These are phyloP conservation scores for Oryctes rhinoceros DNA, from an alignment of 1,140 invertebrate genomes.

Conservation along the genomic window DNA sequence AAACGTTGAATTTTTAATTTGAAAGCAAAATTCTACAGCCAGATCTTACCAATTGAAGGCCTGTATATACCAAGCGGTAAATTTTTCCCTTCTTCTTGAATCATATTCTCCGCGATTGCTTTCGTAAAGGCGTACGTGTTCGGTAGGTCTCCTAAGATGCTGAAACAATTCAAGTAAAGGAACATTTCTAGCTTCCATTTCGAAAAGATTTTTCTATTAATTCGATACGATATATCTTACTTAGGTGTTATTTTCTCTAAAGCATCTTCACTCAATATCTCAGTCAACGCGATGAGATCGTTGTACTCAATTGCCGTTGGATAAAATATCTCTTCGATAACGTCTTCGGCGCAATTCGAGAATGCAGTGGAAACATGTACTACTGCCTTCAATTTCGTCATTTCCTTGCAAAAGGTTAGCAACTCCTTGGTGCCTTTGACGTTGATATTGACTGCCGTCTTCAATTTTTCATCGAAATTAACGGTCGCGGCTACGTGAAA, in stretches of 20 bases:
- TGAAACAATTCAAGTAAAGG: slow-evolving; percentile 51
- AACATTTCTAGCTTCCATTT: slow-evolving; percentile 29
- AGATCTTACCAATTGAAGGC: slow-evolving; percentile 64
- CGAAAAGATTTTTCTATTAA: slow-evolving; percentile 22
- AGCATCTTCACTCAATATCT: slow-evolving; percentile 36
- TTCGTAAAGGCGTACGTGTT: slow-evolving; percentile 78
- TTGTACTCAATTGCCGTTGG: slow-evolving; percentile 54
- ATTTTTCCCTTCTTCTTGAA: slow-evolving; percentile 63
- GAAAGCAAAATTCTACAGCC: background rate
- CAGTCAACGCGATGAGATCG: slow-evolving; percentile 49
- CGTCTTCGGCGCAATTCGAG: slow-evolving; percentile 61
- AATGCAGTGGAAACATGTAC: slow-evolving; percentile 68
- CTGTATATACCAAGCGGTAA: slow-evolving; percentile 69
- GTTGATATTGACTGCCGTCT: slow-evolving; percentile 70
- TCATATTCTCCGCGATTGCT: slow-evolving; percentile 69
- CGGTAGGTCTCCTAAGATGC: slow-evolving; percentile 69
- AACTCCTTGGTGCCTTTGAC: slow-evolving; percentile 69
- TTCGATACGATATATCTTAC: slow-evolving; percentile 40
- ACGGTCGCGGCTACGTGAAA: slow-evolving; percentile 73
- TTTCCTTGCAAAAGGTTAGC: slow-evolving; percentile 41
- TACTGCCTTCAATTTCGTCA: slow-evolving; percentile 66
- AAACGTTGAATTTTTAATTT: background rate
- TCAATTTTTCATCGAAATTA: slow-evolving; percentile 70
- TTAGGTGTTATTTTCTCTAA: slow-evolving; percentile 41
- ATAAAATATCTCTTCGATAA: slow-evolving; percentile 62